These are phyloP conservation scores for Haliclystus octoradiatus DNA, from an alignment of 30 jellyfish, hydroid and myxozoan species.

Conservation along the genomic window DNA sequence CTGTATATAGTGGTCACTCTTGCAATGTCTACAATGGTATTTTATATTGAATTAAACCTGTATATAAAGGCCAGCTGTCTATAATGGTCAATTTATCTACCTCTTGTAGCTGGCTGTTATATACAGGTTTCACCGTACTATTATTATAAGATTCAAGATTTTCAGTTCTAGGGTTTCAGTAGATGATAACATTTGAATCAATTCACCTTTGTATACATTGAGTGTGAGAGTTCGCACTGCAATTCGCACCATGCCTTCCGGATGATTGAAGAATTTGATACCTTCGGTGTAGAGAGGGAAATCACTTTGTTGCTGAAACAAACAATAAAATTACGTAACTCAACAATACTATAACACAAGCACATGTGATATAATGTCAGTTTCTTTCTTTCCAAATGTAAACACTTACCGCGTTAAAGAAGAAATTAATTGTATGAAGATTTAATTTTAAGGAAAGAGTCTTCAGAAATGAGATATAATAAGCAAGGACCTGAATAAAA, in stretches of 20 bases:
- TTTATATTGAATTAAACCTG: too few species aligned
- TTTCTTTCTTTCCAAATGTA: too few species aligned
- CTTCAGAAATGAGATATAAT: slow-evolving; percentile 81
- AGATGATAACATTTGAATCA: background rate
- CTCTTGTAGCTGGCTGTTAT: too few species aligned
- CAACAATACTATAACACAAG: background rate
- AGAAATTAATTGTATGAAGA: slow-evolving; percentile 69
- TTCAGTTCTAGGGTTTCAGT: too few species aligned
- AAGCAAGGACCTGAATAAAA: slow-evolving; percentile 58
- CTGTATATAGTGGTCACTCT: too few species aligned
- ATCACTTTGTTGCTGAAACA: slow-evolving; percentile 44
- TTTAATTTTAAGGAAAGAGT: slow-evolving; percentile 76
- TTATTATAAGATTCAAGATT: too few species aligned
- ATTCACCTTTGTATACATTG: slow-evolving; percentile 69
- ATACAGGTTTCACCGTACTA: too few species aligned
- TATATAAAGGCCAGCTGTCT: too few species aligned
- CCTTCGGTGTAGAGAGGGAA: slow-evolving; percentile 95
- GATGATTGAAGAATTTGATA: slow-evolving; percentile 75
- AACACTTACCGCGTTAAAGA: slow-evolving; percentile 73
- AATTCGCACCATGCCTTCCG: slow-evolving; percentile 87
- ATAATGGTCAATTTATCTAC: too few species aligned
- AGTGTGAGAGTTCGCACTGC: slow-evolving; percentile 88
- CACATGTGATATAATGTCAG: too few species aligned
- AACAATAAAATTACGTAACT: background rate
- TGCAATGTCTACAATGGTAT: too few species aligned